phyloP scores from a whole-genome alignment of 2,797 vertebrate genomes.

The Squalus acanthias region DNA sequence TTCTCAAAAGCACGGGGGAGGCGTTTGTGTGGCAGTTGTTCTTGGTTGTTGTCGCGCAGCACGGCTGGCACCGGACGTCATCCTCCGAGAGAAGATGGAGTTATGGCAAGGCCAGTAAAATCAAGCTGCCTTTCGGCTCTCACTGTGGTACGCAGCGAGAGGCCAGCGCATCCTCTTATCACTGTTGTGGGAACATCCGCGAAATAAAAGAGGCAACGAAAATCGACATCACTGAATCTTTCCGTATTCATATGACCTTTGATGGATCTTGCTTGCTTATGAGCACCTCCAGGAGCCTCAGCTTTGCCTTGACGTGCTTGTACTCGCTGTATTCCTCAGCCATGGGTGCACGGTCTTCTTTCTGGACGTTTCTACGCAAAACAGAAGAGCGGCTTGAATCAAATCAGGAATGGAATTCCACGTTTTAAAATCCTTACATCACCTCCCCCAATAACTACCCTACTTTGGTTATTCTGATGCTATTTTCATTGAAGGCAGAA shows the following conservation, averaged over 20 bases:
- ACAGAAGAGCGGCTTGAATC: conserved; percentile 39
- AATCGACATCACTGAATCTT: background rate
- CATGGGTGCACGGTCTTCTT: conserved; percentile 87
- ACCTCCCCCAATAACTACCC: background rate
- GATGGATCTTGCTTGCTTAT: conserved; percentile 90
- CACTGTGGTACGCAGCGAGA: background rate
- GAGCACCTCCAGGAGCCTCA: conserved; percentile 87
- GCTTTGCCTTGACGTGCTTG: conserved; percentile 92
- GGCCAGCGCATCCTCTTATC: background rate
- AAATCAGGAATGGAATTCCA: background rate
- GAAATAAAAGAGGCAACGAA: conserved; percentile 23
- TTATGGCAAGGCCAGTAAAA: background rate
- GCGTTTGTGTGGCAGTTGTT: no score
- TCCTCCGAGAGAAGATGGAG: background rate
- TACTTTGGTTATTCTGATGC: background rate
- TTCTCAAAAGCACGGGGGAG: background rate
- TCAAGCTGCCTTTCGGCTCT: background rate
- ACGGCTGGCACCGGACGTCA: background rate
- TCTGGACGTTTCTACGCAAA: conserved; percentile 78
- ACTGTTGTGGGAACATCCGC: background rate
- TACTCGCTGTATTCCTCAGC: conserved; percentile 89
- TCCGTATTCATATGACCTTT: conserved; percentile 43
- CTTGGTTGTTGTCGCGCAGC: background rate
- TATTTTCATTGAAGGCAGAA: background rate
- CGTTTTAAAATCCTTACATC: background rate